Evolutionary conservation across 2,113 vertebrate species (phyloP).

Genomic region (Geococcyx californianus): DNA sequence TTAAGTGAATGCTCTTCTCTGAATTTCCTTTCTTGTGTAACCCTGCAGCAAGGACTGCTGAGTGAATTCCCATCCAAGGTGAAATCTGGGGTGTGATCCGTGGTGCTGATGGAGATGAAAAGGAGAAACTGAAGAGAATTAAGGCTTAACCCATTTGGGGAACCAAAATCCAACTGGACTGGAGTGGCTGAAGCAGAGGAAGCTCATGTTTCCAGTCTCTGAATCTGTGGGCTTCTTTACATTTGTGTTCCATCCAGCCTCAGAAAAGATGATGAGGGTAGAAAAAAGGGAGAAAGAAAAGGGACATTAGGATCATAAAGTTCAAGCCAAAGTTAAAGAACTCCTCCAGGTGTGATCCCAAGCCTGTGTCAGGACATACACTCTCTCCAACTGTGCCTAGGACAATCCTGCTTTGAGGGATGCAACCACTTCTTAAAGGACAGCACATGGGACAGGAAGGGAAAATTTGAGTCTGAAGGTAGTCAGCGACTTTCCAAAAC

Average conservation of each 20-base stretch:
- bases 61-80: not conserved
- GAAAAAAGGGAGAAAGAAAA: not conserved
- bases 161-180: not conserved
- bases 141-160: not conserved
- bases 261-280: not conserved
- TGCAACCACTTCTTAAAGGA: not conserved
- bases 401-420: not conserved
- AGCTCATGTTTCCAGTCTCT: not conserved
- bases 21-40: not conserved
- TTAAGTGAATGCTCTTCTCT: not conserved
- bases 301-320: not conserved
- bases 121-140: not conserved
- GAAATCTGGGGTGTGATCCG: not conserved
- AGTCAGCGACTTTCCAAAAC: not conserved
- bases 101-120: not conserved
- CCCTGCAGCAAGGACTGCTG: not conserved
- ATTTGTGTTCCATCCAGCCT: not conserved
- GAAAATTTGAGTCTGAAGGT: not conserved
- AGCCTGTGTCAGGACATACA: not conserved
- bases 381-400: not conserved
- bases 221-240: not conserved
- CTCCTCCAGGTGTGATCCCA: not conserved
- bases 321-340: not conserved
- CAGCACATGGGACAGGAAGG: not conserved
- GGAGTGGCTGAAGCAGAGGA: not conserved